phyloP scores from a whole-genome alignment of 2,888 invertebrate genomes.

The Trachelus troglodyta region DNA sequence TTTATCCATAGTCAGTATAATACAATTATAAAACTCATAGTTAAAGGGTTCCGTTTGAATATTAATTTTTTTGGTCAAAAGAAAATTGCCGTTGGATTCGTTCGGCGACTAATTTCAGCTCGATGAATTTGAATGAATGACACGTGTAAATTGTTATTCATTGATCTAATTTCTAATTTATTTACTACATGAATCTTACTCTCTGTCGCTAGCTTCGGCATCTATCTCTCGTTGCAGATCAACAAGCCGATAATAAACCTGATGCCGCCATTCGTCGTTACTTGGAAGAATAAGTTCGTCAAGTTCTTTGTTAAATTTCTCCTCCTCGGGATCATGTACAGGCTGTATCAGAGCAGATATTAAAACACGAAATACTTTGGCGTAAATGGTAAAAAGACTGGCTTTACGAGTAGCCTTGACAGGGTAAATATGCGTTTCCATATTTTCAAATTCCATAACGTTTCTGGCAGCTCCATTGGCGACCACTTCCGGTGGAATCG shows the following conservation, averaged over 20 bases:
- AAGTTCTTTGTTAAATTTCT: slow-evolving; percentile 59
- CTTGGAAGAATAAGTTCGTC: slow-evolving; percentile 76
- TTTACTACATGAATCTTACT: slow-evolving; percentile 6
- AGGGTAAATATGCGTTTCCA: not conserved
- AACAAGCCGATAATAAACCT: slow-evolving; percentile 77
- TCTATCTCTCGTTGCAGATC: slow-evolving; percentile 72
- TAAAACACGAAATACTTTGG: slow-evolving; percentile 74
- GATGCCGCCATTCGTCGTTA: slow-evolving; percentile 75
- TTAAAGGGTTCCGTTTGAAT: not conserved
- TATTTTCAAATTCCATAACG: not conserved
- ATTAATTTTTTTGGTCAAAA: not conserved
- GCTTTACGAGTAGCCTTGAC: slow-evolving; percentile 60
- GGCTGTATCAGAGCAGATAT: slow-evolving; percentile 66
- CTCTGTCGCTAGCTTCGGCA: slow-evolving; percentile 44
- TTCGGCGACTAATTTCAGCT: not conserved
- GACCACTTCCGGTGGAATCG: not conserved
- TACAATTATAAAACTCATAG: not conserved
- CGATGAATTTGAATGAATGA: not conserved
- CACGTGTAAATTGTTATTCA: not conserved
- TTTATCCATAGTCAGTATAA: not conserved
- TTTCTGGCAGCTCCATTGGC: not conserved
- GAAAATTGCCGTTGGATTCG: not conserved
- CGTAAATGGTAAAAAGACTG: slow-evolving; percentile 76
- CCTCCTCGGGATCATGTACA: slow-evolving; percentile 33
- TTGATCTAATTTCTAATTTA: not conserved